Evolutionary conservation across 2,797 vertebrate genomes (phyloP), one percentile per base, ranked within the genome.

Genomic region (Pseudopleuronectes americanus): DNA sequence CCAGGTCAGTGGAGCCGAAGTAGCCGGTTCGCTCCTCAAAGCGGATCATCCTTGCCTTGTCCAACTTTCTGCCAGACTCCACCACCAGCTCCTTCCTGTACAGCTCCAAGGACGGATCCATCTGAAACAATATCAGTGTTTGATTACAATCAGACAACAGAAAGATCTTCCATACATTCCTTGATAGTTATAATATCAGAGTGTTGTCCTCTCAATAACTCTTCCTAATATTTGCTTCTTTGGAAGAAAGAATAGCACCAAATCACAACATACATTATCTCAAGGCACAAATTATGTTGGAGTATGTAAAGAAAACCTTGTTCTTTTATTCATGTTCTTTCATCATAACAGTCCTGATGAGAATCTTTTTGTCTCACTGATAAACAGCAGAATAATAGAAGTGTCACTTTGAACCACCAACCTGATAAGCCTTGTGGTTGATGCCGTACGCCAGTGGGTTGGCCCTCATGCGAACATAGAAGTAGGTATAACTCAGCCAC

Each of bases 401-500:
- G 53, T 9, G 4, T 26, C 4, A 16, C 0, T 52, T 7, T 45
- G 6, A 19, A 12, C 47, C 4, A 59, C 72, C 3, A 1, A 92
- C 98, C 97, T 99, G 98, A 88, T 94, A 96, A 76, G 96, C 94
- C 85, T 97, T 97, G 95, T 99, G 95, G 93, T 94, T 97, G 95
- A 99, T 97, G 87, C 97, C 97, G 51, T 99, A 99, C 21, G 74
- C 97, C 93, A 99, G 95, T 57, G 98, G 97, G 92, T 99, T 99
- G 92, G 95, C 97, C 95, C 97, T 96, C 97, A 98, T 97, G 85
- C 97, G 96, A 64, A 99, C 97, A 79, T 97, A 99, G 63, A 99
- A 95, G 64, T 99, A 99, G 51, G 97, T 98, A 85, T 99, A 99
- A 92, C 96, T 99, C 88, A 99, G 94, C 98, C 98, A 99, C 93